Base-by-base conservation (phyloP, 1,140 invertebrate genomes). In the Atta colombica region DNA sequence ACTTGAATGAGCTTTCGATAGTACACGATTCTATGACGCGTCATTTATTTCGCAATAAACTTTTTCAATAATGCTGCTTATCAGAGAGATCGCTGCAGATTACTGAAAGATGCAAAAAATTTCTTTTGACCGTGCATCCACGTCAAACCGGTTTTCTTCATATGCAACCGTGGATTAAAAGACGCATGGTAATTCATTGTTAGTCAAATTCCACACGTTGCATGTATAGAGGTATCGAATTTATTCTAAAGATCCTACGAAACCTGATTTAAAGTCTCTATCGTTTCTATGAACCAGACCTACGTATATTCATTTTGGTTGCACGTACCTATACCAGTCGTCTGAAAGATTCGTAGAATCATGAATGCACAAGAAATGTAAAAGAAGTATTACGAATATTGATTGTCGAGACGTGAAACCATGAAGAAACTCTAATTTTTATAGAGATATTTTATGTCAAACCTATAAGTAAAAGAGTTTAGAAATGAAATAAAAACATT, bases 261-360 rank as follows among this genome's bases (percentile, higher is more conserved):
- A 74, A 74, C 80, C 58, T 61, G 55, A 84, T 63, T 60, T 74
- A 84, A 84, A 84, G 74, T 25, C 3, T 60, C 14, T 51, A 16
- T 61, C 68, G 2, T 31, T 61, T n/a, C n/a, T 14, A 16, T 14
- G 16, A 21, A 7, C 77, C 18, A 25, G 21, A 61, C 3, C n/a
- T 35, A 74, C 35, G 61, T 61, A 74, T 60, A 45, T 25, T 35
- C 55, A 35, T 58, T 84, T 74, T 0, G 55, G 5, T 51, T 25
- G 28, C 28, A 49, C 39, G 51, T 51, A 49, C 28, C 49, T 51
- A 35, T 51, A 81, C n/a, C 31, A 18, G 35, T 31, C 21, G 35
- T 21, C 45, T 31, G 25, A 25, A 25, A 25, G 25, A 25, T 25
- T 25, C 25, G 31, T 39, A 71, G 16, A 81, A 55, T 51, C 12